These are phyloP conservation scores for Acanthurus tractus DNA, from an alignment of 2,797 vertebrate species.

Conservation along the genomic window DNA sequence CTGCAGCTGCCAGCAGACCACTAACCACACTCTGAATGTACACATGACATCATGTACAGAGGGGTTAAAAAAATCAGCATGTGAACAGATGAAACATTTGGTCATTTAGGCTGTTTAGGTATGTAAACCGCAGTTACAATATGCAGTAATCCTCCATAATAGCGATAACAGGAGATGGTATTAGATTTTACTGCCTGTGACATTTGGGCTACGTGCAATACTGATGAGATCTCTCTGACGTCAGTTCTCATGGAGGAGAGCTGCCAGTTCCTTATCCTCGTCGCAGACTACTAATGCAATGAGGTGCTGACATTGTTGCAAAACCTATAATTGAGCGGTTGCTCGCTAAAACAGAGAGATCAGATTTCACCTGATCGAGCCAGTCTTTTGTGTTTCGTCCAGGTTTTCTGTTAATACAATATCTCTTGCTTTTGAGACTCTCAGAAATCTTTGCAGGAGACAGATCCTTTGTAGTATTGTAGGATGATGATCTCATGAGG, in stretches of 20 bases:
- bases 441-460: constrained; percentile 2
- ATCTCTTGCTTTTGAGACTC: constrained; percentile 13
- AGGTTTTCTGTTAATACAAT: constrained; percentile 25
- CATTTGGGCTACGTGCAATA: constrained; percentile 13
- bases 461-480: background rate
- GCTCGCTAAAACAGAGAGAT: constrained; percentile 36
- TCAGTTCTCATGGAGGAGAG: constrained; percentile 1
- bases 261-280: constrained; percentile 13
- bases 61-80: constrained; percentile 32
- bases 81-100: constrained; percentile 43
- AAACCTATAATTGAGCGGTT: constrained; percentile 49
- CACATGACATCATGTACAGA: constrained; percentile 60
- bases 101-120: constrained; percentile 33
- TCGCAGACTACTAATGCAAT: constrained; percentile 31
- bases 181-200: constrained; percentile 51
- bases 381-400: constrained; percentile 22
- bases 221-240: constrained; percentile 8
- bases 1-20: constrained; percentile 60
- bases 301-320: constrained; percentile 50
- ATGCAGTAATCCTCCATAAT: constrained; percentile 33
- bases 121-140: constrained; percentile 47
- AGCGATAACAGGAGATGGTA: constrained; percentile 46
- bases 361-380: constrained; percentile 30
- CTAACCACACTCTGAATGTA: constrained; percentile 57
- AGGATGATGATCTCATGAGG: constrained; percentile 28